Conservation (phyloP, 2,888 invertebrate genomes). For the Ryuthela nishihirai region DNA sequence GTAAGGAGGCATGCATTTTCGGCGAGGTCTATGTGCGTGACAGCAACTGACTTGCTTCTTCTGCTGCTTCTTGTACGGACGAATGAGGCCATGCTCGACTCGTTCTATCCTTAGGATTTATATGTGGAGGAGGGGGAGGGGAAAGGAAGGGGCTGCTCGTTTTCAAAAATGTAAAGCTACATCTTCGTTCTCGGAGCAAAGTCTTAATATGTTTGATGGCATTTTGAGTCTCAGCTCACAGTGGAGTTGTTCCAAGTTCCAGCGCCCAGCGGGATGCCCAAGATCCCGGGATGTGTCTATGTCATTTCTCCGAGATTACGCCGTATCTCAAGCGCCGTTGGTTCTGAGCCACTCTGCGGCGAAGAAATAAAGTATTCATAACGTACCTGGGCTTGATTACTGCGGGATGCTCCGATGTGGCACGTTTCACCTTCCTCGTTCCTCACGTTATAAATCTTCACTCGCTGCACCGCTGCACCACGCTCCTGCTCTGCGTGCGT, state of each 20-base stretch:
- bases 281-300: slow-evolving; percentile 30
- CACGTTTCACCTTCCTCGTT: slow-evolving; percentile 33
- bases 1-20: too few species aligned
- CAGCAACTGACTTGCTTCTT: too few species aligned
- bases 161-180: slow-evolving; percentile 36
- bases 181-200: slow-evolving; percentile 15
- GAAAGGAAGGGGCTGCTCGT: slow-evolving; percentile 16
- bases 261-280: too few species aligned
- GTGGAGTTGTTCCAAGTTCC: too few species aligned
- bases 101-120: too few species aligned
- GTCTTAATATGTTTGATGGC: slow-evolving; percentile 39
- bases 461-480: slow-evolving; percentile 7
- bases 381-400: slow-evolving; percentile 38
- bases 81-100: too few species aligned
- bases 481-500: background rate
- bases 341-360: slow-evolving; percentile 16
- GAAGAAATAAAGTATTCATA: slow-evolving; percentile 36
- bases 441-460: slow-evolving; percentile 35
- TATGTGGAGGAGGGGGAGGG: slow-evolving; percentile 23
- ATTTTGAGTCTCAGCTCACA: slow-evolving; percentile 23
- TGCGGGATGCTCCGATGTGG: slow-evolving; percentile 19
- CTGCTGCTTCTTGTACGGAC: too few species aligned
- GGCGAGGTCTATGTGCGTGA: too few species aligned
- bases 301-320: slow-evolving; percentile 37
- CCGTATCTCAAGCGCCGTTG: slow-evolving; percentile 28